Evolutionary conservation across 2,888 invertebrate species (phyloP), one percentile per base, ranked within the genome.

Genomic region (Scaptomyza cyrtandrae): DNA sequence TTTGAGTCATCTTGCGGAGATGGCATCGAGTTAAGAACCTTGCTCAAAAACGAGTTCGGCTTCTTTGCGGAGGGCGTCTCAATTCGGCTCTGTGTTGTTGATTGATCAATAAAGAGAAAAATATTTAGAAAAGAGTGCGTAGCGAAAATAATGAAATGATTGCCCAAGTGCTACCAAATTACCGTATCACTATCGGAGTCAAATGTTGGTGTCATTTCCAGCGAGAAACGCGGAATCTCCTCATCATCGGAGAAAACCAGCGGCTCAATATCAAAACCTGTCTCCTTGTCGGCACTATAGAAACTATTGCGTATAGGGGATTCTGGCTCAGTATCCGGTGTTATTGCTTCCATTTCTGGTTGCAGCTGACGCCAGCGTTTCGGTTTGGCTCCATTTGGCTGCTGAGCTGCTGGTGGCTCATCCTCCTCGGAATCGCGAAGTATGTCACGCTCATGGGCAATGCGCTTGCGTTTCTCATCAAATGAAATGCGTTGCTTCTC

Each of bases 161-260:
- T 16, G 27, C 43, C 50, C 43, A 45, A 58, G 39, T 27, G 48
- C 69, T 61, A 69, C 69, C 62, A 62, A 71, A 88, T 90, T 92
- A 92, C 92, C 92, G 90, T 90, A 89, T 92, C 91, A 90, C 91
- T 92, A 87, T 91, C 91, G 77, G 91, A 92, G 84, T 92, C 92
- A 79, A 90, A 79, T 72, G 89, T 91, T 86, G 91, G 90, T 89
- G 91, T 89, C 90, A 92, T 91, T 91, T 92, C 92, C 88, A 90
- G 67, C 58, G 92, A 92, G 87, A 91, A 91, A 69, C 91, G 90
- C 75, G 91, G 91, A 80, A 93, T 93, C 78, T 93, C 94, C 63
- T 94, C 94, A 86, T 94, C 94, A 76, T 94, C 94, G 60, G 94
- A 94, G 90, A 94, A 94, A 73, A 93, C 93, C 69, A 94, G 88